Evolutionary conservation across 2,888 invertebrate genomes (phyloP).

Genomic region (Nebria brevicollis): DNA sequence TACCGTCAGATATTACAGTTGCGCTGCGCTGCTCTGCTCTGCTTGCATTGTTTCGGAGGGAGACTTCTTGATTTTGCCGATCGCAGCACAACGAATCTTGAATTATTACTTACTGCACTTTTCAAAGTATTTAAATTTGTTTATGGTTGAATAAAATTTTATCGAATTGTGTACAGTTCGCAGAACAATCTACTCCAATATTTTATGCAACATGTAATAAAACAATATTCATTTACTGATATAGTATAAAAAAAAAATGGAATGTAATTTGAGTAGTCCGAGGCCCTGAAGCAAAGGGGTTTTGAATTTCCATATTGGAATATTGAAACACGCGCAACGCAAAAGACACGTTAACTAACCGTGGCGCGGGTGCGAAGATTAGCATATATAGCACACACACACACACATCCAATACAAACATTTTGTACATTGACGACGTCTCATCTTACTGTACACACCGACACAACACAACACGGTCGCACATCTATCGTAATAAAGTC

Average conservation of each 20-base stretch:
- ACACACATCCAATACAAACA: slow-evolving; percentile 46
- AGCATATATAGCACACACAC: slow-evolving; percentile 56
- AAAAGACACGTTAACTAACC: slow-evolving; percentile 51
- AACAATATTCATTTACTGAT: too few relatives aligned
- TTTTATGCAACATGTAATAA: too few relatives aligned
- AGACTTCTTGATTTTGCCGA: slow-evolving; percentile 22
- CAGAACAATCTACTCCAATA: background rate
- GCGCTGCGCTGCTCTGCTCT: background rate
- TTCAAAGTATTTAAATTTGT: slow-evolving; percentile 26
- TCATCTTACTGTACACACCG: slow-evolving; percentile 17
- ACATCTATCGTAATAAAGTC: slow-evolving; percentile 57
- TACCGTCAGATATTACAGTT: slow-evolving; percentile 42
- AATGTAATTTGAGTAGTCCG: background rate
- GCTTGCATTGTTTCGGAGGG: slow-evolving; percentile 38
- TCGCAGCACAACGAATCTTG: slow-evolving; percentile 25
- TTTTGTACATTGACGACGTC: slow-evolving; percentile 15
- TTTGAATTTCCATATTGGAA: slow-evolving; percentile 31
- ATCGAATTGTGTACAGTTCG: slow-evolving; percentile 1
- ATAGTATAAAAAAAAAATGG: background rate
- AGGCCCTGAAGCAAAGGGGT: background rate
- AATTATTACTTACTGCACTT: slow-evolving; percentile 39
- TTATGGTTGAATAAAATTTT: slow-evolving; percentile 27
- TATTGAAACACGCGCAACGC: slow-evolving; percentile 23
- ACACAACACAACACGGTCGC: slow-evolving; percentile 25
- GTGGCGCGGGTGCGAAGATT: slow-evolving; percentile 53